These are phyloP conservation scores for Cerceris rybyensis DNA, from an alignment of 2,888 invertebrate genomes.

Conservation along the genomic window DNA sequence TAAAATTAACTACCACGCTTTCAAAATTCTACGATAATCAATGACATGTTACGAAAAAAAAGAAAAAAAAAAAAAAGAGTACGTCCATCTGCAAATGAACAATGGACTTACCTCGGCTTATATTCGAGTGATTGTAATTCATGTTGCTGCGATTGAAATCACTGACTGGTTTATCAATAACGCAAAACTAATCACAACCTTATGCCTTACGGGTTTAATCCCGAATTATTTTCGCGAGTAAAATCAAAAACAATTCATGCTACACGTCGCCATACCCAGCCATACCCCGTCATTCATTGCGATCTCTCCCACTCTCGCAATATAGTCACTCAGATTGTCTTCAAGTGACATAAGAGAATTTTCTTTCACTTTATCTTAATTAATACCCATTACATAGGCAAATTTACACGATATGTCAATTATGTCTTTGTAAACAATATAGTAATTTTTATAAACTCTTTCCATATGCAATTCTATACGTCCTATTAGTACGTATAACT, in stretches of 20 bases:
- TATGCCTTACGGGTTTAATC: slow-evolving; percentile 25
- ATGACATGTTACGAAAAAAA: background rate
- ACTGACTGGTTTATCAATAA: background rate
- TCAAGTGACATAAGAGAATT: background rate
- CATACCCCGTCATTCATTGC: slow-evolving; percentile 67
- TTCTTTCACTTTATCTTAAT: too few species aligned
- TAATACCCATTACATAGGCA: too few species aligned
- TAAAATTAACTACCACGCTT: too few species aligned
- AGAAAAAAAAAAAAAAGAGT: too few species aligned
- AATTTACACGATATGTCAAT: too few species aligned
- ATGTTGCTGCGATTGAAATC: slow-evolving; percentile 58
- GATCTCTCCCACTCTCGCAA: slow-evolving; percentile 37
- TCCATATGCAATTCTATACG: too few species aligned
- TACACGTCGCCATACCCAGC: slow-evolving; percentile 70
- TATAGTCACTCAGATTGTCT: slow-evolving; percentile 25
- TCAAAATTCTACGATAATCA: background rate
- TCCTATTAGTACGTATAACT: too few species aligned
- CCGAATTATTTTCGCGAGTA: slow-evolving; percentile 38
- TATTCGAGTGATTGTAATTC: slow-evolving; percentile 78
- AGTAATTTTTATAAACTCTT: too few species aligned
- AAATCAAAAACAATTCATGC: slow-evolving; percentile 64
- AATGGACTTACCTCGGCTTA: slow-evolving; percentile 74
- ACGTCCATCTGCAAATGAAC: slow-evolving; percentile 20
- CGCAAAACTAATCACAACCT: slow-evolving; percentile 1
- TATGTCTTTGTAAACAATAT: too few species aligned